Evolutionary conservation across 2,797 vertebrate species (phyloP), one percentile per base, ranked within the genome.

Genomic region (Sebastes trivittatus): DNA sequence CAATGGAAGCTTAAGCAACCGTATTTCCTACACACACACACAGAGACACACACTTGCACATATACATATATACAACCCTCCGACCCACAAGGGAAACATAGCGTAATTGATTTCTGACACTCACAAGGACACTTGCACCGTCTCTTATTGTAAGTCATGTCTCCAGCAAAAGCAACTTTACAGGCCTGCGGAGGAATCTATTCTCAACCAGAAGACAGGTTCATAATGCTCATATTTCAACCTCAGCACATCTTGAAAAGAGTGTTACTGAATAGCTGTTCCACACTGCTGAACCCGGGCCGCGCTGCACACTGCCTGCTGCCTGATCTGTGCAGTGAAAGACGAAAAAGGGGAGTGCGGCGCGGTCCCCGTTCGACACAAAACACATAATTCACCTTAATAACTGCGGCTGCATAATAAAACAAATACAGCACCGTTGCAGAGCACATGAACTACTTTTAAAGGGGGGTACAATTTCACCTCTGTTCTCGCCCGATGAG

Each of bases 181-280:
- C 90, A 87, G 77, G 84, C 84, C 88, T 86, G 91, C 77, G 1
- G 87, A 93, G 91, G 86, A 93, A 93, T 92, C 86, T 75, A 78
- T 93, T 93, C 91, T 92, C 85, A 85, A 84, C 38, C 65, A 67
- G 88, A 67, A 89, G 93, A 92, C 94, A 91, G 92, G 80, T 93
- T 93, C 91, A 91, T 87, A 89, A 91, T 79, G 81, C 89, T 92
- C 88, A 75, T 93, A 92, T 91, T 93, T 94, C 92, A 92, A 73
- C 89, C 78, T 79, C 82, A 42, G 83, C 86, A 81, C 89, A 84
- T 88, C 84, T 75, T 88, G 91, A 91, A 92, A 91, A 79, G 90
- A 88, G 89, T 20, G 84, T 68, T 59, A 76, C 77, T 78, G 89
- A 92, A 90, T 77, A 78, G 88, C 60, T 71, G 88, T 90, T 93